These are phyloP conservation scores for Coilia nasus DNA, from an alignment of 2,797 vertebrate species.

Conservation along the genomic window DNA sequence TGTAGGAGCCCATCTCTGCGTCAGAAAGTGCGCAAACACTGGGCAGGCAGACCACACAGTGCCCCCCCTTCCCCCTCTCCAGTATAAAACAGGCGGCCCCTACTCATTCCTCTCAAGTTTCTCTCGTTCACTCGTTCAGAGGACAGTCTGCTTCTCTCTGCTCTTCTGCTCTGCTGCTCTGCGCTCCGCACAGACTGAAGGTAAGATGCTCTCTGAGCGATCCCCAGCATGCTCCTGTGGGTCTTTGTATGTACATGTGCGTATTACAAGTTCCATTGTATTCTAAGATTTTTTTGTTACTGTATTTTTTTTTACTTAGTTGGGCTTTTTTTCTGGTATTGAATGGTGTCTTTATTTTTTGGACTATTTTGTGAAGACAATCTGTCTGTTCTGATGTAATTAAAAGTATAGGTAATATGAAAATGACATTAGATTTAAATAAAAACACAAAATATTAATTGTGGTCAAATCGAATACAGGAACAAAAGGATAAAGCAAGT, in stretches of 20 bases:
- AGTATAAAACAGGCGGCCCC: constrained; percentile 48
- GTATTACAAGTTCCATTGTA: background rate
- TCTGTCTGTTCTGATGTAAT: background rate
- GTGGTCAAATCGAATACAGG: background rate
- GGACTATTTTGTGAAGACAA: background rate
- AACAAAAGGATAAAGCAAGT: background rate
- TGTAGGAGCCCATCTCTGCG: background rate
- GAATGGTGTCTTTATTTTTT: background rate
- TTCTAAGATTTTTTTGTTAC: background rate
- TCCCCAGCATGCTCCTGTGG: background rate
- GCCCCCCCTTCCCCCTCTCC: constrained; percentile 47
- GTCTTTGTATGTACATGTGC: background rate
- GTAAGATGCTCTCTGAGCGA: background rate
- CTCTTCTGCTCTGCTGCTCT: background rate
- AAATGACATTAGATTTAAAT: background rate
- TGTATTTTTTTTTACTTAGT: background rate
- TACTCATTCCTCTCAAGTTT: constrained; percentile 51
- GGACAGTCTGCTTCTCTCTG: constrained; percentile 48
- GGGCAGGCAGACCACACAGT: background rate
- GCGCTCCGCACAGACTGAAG: constrained; percentile 19
- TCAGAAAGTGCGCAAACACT: constrained; percentile 24
- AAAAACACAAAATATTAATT: background rate
- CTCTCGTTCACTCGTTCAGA: constrained; percentile 46
- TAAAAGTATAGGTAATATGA: background rate
- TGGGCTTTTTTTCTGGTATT: background rate